Conservation (phyloP, 2,113 vertebrate genomes). For the Naja naja region DNA sequence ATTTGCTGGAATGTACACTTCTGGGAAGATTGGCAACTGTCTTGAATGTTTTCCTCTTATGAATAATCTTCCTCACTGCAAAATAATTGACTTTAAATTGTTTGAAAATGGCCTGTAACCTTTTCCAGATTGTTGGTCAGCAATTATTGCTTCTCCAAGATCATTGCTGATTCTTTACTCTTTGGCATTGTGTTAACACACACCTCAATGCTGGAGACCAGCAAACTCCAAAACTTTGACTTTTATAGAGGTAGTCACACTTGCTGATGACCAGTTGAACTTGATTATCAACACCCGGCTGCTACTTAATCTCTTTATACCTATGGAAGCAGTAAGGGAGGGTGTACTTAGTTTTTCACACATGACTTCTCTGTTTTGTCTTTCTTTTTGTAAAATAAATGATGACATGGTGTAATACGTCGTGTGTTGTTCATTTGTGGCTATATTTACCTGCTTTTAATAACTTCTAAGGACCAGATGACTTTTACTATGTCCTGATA, state of each 20-base stretch:
- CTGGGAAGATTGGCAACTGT: background rate
- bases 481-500: background rate
- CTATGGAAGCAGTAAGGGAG: background rate
- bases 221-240: background rate
- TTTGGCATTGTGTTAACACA: background rate
- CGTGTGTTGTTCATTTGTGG: background rate
- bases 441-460: background rate
- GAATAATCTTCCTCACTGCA: background rate
- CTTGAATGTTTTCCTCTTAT: background rate
- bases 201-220: background rate
- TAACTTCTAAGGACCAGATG: background rate
- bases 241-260: background rate
- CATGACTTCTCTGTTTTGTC: background rate
- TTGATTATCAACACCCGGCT: background rate
- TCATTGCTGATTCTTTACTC: background rate
- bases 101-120: background rate
- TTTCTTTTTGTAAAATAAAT: background rate
- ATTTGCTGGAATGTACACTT: background rate
- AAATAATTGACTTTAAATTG: background rate
- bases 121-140: background rate
- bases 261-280: no score
- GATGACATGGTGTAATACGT: background rate
- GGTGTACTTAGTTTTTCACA: background rate
- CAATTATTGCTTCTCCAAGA: background rate
- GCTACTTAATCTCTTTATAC: background rate